Conservation (phyloP, 2,797 vertebrate genomes). For the Neoniphon sammara region DNA sequence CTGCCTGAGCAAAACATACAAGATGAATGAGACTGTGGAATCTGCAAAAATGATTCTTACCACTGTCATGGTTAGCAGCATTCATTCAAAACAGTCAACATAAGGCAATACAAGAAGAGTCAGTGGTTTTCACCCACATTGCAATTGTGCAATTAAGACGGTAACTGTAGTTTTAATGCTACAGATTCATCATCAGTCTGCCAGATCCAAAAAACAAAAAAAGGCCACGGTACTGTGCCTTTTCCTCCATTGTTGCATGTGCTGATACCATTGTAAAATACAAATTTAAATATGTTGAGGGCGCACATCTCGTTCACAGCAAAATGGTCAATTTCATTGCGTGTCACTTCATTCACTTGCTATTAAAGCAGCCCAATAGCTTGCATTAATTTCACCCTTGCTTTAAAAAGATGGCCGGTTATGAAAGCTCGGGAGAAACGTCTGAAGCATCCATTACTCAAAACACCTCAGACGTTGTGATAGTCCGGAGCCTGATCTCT, state of each 20-base stretch:
- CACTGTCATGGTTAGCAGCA: slow-evolving; percentile 21
- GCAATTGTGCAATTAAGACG: slow-evolving; percentile 42
- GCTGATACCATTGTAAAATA: slow-evolving; percentile 7
- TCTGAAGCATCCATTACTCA: slow-evolving; percentile 63
- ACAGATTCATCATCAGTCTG: slow-evolving; percentile 20
- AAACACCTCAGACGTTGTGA: slow-evolving; percentile 59
- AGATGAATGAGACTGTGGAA: slow-evolving; percentile 18
- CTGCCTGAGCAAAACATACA: slow-evolving; percentile 19
- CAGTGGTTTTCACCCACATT: slow-evolving; percentile 20
- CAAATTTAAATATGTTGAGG: slow-evolving; percentile 21
- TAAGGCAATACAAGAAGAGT: slow-evolving; percentile 25
- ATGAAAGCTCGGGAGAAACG: slow-evolving; percentile 38
- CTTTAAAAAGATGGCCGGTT: slow-evolving; percentile 48
- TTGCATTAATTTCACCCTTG: slow-evolving; percentile 47
- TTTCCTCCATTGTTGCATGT: slow-evolving; percentile 23
- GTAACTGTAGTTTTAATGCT: slow-evolving; percentile 28
- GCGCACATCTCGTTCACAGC: slow-evolving; percentile 18
- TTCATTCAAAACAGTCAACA: slow-evolving; percentile 36
- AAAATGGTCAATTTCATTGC: slow-evolving; percentile 10
- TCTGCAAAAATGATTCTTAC: neutral
- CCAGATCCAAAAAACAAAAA: slow-evolving; percentile 15
- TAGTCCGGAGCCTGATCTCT: slow-evolving; percentile 71
- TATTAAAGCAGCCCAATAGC: slow-evolving; percentile 38
- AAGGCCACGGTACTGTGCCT: slow-evolving; percentile 19
- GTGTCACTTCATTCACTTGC: slow-evolving; percentile 42